Evolutionary conservation across 2,797 vertebrate genomes (phyloP).

Genomic region (Gila robusta): DNA sequence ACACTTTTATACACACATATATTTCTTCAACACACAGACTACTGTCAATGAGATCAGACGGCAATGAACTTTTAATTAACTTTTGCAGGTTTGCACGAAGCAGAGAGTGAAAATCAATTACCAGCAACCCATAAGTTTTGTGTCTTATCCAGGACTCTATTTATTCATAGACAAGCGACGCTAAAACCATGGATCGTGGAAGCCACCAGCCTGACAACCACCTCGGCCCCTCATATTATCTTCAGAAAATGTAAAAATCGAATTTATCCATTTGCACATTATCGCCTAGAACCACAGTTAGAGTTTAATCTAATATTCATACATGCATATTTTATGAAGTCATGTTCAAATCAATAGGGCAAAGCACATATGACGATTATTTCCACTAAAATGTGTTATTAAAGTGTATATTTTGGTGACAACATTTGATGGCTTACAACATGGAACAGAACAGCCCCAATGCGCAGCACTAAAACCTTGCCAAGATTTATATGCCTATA

Average conservation of each 20-base stretch:
- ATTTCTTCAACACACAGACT: slow-evolving; percentile 2
- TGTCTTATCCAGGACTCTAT: background rate
- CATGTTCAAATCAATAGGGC: slow-evolving; percentile 7
- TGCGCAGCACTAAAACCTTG: background rate
- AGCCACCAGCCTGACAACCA: background rate
- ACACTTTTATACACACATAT: background rate
- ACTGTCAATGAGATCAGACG: background rate
- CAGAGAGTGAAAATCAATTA: slow-evolving; percentile 14
- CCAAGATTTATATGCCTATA: background rate
- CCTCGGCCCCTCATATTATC: background rate
- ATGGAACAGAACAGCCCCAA: background rate
- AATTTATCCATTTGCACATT: background rate
- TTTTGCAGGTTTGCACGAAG: slow-evolving; percentile 11
- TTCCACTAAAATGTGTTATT: slow-evolving; percentile 1
- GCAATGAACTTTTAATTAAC: slow-evolving; percentile 17
- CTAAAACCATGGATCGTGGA: background rate
- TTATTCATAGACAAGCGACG: background rate
- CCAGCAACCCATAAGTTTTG: background rate
- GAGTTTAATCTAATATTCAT: slow-evolving; percentile 1
- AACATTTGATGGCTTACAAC: background rate
- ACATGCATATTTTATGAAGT: slow-evolving; percentile 10
- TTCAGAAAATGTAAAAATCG: background rate
- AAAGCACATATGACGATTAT: background rate
- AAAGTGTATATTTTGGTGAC: background rate
- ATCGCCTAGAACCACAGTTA: background rate